phyloP scores from a whole-genome alignment of 1,140 invertebrate genomes.

The Metaphire vulgaris region DNA sequence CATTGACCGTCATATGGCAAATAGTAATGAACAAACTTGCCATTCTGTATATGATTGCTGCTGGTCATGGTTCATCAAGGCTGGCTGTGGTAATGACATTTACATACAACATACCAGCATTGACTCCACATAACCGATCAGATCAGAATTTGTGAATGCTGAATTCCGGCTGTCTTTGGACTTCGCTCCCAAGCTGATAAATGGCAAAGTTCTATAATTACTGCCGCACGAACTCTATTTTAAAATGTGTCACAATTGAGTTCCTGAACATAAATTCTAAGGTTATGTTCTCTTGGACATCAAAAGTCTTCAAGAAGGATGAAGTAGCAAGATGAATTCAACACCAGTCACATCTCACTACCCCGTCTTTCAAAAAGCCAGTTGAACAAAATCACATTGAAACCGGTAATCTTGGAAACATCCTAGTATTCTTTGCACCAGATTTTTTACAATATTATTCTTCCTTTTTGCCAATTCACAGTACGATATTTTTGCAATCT shows the following conservation, averaged over 20 bases:
- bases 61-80: not conserved
- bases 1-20: not conserved
- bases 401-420: no score
- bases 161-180: not conserved
- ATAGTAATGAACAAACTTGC: no score
- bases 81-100: not conserved
- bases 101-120: not conserved
- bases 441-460: no score
- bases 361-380: not conserved
- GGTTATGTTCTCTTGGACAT: no score
- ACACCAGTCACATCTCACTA: not conserved
- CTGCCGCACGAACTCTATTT: not conserved
- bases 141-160: not conserved
- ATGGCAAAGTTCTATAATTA: not conserved
- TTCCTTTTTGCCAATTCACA: not conserved
- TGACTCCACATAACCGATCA: not conserved
- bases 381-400: not conserved
- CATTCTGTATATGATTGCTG: not conserved
- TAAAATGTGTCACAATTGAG: not conserved
- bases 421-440: no score
- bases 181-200: not conserved
- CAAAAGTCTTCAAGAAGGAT: not conserved
- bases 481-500: no score
- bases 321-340: not conserved
- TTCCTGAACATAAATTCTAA: not conserved